phyloP scores from a whole-genome alignment of 1,140 invertebrate genomes.

The Antheraea mylitta region DNA sequence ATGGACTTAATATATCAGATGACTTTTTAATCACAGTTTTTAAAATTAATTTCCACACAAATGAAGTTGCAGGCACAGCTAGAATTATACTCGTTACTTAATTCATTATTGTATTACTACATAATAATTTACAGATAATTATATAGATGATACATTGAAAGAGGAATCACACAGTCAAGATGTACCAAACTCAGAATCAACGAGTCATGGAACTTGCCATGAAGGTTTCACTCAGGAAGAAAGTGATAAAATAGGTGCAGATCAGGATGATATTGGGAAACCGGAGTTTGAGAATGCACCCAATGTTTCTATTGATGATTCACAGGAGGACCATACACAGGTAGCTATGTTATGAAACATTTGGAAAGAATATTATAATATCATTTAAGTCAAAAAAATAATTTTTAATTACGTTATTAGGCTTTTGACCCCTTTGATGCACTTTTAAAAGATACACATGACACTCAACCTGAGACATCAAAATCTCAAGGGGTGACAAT shows the following conservation, averaged over 20 bases:
- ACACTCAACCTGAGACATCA: conserved; percentile 27
- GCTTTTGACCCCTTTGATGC: conserved; percentile 74
- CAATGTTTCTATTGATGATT: conserved; percentile 60
- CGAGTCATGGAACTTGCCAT: conserved; percentile 17
- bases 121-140: conserved; percentile 22
- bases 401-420: conserved; percentile 36
- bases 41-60: no score
- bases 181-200: conserved; percentile 18
- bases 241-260: conserved; percentile 20
- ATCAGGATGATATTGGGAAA: conserved; percentile 48
- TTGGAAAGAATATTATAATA: no score
- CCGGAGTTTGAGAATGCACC: conserved; percentile 68
- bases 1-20: no score
- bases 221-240: conserved; percentile 17
- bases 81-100: no score
- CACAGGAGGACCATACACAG: conserved; percentile 67
- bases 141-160: conserved; percentile 28
- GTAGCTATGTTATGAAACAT: conserved; percentile 26
- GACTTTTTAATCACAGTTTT: no score
- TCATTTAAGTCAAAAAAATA: no score
- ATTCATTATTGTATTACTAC: no score
- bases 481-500: conserved; percentile 35
- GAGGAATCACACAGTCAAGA: conserved; percentile 29
- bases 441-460: conserved; percentile 51
- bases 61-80: no score